A percentile compares a stretch with the other conserved stretches of the same genome.
Evolutionary conservation across 2,888 invertebrate species (phyloP).

Genomic region (Eilema caniola): DNA sequence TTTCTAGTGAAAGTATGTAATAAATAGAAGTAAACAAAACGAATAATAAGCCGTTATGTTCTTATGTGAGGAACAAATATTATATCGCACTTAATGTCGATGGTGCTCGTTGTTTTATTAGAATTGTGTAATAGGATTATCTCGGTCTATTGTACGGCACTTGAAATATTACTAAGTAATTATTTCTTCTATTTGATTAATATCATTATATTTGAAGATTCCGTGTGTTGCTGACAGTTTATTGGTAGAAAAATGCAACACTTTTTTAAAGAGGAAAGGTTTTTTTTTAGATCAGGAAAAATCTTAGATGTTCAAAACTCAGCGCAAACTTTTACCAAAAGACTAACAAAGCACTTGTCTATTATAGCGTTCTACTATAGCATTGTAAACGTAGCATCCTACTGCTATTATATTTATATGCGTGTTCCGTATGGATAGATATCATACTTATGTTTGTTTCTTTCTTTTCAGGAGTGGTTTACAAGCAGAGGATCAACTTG

Average conservation of each 20-base stretch:
- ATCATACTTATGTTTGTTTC: constrained; percentile 46
- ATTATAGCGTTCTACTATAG: not conserved
- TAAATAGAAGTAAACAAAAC: not conserved
- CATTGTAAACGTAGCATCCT: not conserved
- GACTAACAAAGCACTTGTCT: too few relatives aligned
- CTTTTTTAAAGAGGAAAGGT: too few relatives aligned
- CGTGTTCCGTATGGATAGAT: not conserved
- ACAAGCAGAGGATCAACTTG: constrained; percentile 73
- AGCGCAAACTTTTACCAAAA: too few relatives aligned
- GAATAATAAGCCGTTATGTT: not conserved
- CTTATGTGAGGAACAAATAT: not conserved
- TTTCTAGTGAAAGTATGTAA: not conserved
- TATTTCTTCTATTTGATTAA: not conserved
- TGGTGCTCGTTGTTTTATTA: constrained; percentile 8
- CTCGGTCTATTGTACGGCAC: not conserved
- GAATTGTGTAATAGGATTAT: not conserved
- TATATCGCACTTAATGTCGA: constrained; percentile 1
- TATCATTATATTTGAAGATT: not conserved
- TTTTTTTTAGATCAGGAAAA: too few relatives aligned
- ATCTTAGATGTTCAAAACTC: too few relatives aligned
- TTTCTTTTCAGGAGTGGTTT: constrained; percentile 79
- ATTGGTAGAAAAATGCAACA: not conserved
- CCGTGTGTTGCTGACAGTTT: not conserved
- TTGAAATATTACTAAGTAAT: not conserved
- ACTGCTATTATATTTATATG: not conserved